Evolutionary conservation across 2,888 invertebrate species (phyloP).

Genomic region (Campoplex nolae): DNA sequence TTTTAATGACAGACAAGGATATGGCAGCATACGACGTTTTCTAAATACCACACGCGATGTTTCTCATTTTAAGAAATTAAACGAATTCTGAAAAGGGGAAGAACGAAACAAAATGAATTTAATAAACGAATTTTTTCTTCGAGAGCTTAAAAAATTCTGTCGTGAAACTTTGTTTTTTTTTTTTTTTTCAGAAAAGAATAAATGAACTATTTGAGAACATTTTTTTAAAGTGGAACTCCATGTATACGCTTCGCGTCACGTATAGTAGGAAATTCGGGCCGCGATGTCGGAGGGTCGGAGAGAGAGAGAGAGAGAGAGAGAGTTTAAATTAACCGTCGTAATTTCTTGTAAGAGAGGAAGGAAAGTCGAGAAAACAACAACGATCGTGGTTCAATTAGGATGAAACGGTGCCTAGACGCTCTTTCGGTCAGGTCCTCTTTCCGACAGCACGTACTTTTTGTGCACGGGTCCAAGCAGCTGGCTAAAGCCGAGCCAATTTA

Average conservation of each 20-base stretch:
- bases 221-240: not conserved
- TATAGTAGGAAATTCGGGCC: conserved; percentile 66
- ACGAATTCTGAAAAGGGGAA: not conserved
- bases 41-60: not conserved
- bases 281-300: conserved; percentile 41
- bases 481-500: conserved; percentile 11
- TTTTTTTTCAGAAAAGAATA: not conserved
- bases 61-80: not conserved
- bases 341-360: conserved; percentile 59
- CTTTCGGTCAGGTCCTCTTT: not conserved
- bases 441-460: conserved; percentile 22
- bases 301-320: conserved; percentile 28
- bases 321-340: conserved; percentile 71
- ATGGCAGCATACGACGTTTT: not conserved
- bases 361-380: conserved; percentile 49
- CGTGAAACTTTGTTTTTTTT: not conserved
- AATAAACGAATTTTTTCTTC: not conserved
- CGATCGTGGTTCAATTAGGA: conserved; percentile 62
- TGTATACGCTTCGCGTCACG: conserved; percentile 50
- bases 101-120: not conserved
- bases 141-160: not conserved
- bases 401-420: conserved; percentile 47
- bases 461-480: conserved; percentile 27
- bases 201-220: not conserved
- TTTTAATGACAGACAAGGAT: not conserved